Evolutionary conservation across 2,113 vertebrate genomes (phyloP), one percentile per base, ranked within the genome.

Genomic region (Colistium nudipinnis): DNA sequence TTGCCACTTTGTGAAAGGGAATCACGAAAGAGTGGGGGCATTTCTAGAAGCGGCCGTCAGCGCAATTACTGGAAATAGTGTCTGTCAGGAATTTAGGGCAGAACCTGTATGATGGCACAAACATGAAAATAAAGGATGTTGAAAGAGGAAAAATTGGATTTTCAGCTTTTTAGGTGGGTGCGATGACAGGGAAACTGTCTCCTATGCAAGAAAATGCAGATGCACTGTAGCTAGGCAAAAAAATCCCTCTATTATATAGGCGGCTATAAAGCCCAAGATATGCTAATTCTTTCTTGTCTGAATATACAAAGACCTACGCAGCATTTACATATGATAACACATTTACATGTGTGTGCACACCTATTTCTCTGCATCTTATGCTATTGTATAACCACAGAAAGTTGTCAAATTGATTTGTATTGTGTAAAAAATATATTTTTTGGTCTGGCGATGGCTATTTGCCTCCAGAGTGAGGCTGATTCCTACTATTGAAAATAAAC

Each of bases 21-120:
- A 90, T 89, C 86, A 83, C 39, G 78, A 89, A 90, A 89, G 88
- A 22, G 83, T 57, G 83, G 38, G 6, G 86, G 80, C 89, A 65
- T 90, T 85, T 89, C 92, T 87, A 0, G 73, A 82, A 92, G 89
- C 91, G 83, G 90, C 20, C 75, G 84, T 94, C 85, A 82, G 85
- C 90, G 90, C 93, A 92, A 93, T 94, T 93, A 93, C 90, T 90
- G 90, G 74, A 92, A 91, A 93, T 89, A 85, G 82, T 81, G 84
- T 82, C 68, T 92, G 89, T 90, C 89, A 83, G 84, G 81, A 85
- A 86, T 89, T 91, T 88, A 89, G 92, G 86, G 87, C 81, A 86
- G 83, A 74, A 82, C 59, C 74, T 86, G 77, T 59, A 49, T 48
- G 66, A 55, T 49, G 54, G 59, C 71, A 63, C 52, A 71, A 31